Base-by-base conservation (phyloP, 1,140 invertebrate species). In the Scaptomyza montana region DNA sequence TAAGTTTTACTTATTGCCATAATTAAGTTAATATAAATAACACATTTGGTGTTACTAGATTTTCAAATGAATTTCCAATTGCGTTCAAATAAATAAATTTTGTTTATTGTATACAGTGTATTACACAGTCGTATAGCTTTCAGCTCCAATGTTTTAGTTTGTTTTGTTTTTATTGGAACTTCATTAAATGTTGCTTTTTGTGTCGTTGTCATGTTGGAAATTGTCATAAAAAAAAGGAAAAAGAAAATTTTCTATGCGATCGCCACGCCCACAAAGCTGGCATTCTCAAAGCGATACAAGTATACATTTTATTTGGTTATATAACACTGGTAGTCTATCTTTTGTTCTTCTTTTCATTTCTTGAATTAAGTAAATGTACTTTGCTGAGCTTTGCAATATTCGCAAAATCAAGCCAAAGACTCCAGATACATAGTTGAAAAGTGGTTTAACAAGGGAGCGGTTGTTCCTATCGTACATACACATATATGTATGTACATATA, bases 111-210 rank as follows among this genome's bases (percentile, higher is more conserved):
- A 5, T 12, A 8, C 8, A 47, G 46, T 36, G 33, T 36, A 47
- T 10, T 47, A 10, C 9, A 3, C 2, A 16, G 9, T 25, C 9
- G 46, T 12, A 8, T 9, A 8, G 46, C 39, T 9, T 10, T 47
- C 9, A 8, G 19, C 2, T 47, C 8, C 3, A 19, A 21, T 3
- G 19, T 16, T 47, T 19, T 21, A 2, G 19, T 2, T 47, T 21
- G 46, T 25, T 49, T 41, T 41, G 3, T 69, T 79, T 79, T 79
- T 74, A 81, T 81, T 81, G 78, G 59, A 81, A 81, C 74, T 81
- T 81, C 74, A 81, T 81, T 81, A 81, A 81, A 81, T 81, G 74
- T 74, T 67, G 65, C 73, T 63, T 59, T 75, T 76, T 69, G 72
- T 55, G 51, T 76, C 69, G 78, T 80, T 73, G 73, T 47, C 64